Base-by-base conservation (phyloP, 2,888 invertebrate genomes). In the Siphonodentalium dalli region DNA sequence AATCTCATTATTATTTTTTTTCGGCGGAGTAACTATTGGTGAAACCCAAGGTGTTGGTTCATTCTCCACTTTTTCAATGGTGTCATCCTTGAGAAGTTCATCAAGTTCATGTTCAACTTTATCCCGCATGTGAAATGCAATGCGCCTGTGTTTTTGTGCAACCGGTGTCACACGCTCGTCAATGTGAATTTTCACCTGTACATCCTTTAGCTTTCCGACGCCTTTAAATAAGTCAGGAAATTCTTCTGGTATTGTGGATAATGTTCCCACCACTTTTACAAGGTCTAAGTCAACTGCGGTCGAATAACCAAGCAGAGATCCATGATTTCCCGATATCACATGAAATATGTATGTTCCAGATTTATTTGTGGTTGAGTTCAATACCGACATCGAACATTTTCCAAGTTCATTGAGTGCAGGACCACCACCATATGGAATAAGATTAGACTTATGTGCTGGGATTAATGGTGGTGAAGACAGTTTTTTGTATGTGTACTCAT, bases 21-120 rank as follows among this genome's bases (percentile, higher is more conserved):
- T 60, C 2, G 63, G 63, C 9, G 53, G 53, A 6, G 49, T 48
- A n/a, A 62, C 54, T 26, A 60, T 56, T 8, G 56, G 49, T 2
- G 53, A 52, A 9, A 69, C 58, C 68, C 66, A 72, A 15, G 65
- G 61, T 26, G 65, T 66, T 23, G 66, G 61, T 20, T 58, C 62
- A 39, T 56, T 50, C 26, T 49, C 49, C 18, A 63, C 60, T 50
- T 54, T 15, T 34, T 58, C 58, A 34, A 61, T 56, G 9, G 61
- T 52, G 20, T 61, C 61, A 0, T 52, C 34, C 11, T 53, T 24
- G 6, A 53, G 2, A 9, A 63, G 44, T 21, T 58, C 48, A 11
- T 55, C 20, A 9, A 63, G 21, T 49, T 63, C 61, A 6, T 8
- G 31, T 44, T 55, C 55, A 18, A 63, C 42, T 28, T 57, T 54